Percentiles rank a stretch among this genome's conserved stretches.
phyloP scores from a whole-genome alignment of 2,113 vertebrate genomes.

The Oreochromis tanganicae region DNA sequence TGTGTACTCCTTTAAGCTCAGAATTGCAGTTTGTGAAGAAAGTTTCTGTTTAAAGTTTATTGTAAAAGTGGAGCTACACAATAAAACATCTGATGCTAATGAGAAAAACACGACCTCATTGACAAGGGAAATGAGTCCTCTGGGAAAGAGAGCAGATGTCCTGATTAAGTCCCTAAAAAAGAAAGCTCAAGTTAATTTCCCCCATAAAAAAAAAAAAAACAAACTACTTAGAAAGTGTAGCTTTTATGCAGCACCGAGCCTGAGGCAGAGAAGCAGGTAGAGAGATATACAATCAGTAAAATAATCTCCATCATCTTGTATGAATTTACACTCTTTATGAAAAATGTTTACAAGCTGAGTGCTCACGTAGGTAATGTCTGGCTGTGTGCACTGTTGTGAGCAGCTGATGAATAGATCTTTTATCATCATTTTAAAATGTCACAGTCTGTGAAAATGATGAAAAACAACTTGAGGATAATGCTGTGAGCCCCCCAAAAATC shows the following conservation, averaged over 20 bases:
- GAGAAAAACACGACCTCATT: not conserved
- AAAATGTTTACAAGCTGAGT: not conserved
- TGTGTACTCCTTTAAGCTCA: not conserved
- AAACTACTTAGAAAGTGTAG: not conserved
- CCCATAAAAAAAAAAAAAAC: not conserved
- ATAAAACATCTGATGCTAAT: not conserved
- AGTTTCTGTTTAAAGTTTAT: not conserved
- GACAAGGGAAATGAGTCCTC: not conserved
- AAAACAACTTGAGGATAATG: not conserved
- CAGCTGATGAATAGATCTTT: not conserved
- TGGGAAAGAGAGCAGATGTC: not conserved
- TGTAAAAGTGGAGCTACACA: not conserved
- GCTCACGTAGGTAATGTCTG: not conserved
- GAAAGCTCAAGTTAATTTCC: not conserved
- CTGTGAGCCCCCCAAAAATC: not conserved
- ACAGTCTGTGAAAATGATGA: not conserved
- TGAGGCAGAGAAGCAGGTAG: not conserved
- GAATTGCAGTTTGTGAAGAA: not conserved
- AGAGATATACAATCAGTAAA: not conserved
- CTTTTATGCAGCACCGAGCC: not conserved
- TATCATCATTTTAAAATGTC: not conserved
- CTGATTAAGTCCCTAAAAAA: not conserved
- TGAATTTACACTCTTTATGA: not conserved
- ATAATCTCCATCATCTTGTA: not conserved
- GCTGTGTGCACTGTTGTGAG: not conserved